phyloP scores from a whole-genome alignment of 2,113 vertebrate species.

The Lipotes vexillifer region DNA sequence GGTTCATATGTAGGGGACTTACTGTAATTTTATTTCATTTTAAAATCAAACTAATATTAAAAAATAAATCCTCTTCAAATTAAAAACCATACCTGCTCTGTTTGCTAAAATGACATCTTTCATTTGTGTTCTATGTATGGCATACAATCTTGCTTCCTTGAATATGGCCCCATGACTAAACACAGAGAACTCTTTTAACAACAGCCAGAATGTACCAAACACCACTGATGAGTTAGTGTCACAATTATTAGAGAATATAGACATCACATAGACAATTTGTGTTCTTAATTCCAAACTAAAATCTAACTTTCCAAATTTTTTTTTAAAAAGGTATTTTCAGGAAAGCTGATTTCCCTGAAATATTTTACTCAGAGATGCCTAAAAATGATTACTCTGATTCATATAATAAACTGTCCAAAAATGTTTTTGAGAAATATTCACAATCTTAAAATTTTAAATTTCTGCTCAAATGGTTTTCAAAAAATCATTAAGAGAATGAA shows the following conservation, averaged over 20 bases:
- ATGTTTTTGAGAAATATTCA: neutral
- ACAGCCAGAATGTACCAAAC: neutral
- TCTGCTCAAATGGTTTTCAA: neutral
- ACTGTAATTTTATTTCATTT: neutral
- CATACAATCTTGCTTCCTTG: neutral
- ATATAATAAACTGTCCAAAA: neutral
- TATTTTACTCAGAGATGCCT: neutral
- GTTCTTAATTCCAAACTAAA: neutral
- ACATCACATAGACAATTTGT: neutral
- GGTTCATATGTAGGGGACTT: too few relatives aligned
- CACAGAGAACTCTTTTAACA: neutral
- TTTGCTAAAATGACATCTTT: neutral
- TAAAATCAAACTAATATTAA: neutral
- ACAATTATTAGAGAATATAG: neutral
- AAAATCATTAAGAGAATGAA: neutral
- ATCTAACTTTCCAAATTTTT: neutral
- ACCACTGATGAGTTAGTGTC: neutral
- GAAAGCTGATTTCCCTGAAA: slow-evolving; percentile 1
- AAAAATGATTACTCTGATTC: neutral
- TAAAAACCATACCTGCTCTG: neutral
- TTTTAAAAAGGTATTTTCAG: neutral
- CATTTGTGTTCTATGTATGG: neutral
- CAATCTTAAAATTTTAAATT: neutral
- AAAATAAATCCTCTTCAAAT: neutral
- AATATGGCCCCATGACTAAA: neutral